These are phyloP conservation scores for Antheraea yamamai DNA, from an alignment of 2,888 invertebrate species.

Conservation along the genomic window DNA sequence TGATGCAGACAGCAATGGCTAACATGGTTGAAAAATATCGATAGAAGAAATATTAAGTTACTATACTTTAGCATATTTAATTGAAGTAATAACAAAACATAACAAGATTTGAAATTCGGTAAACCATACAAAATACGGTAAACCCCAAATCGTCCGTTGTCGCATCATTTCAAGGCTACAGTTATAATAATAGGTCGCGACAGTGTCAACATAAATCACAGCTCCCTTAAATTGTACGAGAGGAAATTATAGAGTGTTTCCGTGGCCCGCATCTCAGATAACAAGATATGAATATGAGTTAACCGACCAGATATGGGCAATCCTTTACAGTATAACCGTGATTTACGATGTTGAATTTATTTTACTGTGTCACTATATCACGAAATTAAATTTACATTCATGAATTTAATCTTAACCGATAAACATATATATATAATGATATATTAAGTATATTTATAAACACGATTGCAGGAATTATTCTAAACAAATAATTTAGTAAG, in stretches of 20 bases:
- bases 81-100: background rate
- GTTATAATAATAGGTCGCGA: constrained; percentile 45
- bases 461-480: background rate
- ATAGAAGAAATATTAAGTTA: background rate
- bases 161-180: constrained; percentile 9
- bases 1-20: background rate
- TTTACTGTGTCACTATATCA: constrained; percentile 22
- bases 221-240: constrained; percentile 54
- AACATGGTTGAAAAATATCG: background rate
- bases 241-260: constrained; percentile 69
- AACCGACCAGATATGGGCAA: constrained; percentile 41
- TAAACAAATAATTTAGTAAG: background rate
- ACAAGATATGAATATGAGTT: constrained; percentile 50
- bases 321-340: constrained; percentile 27
- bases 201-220: constrained; percentile 66
- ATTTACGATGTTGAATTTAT: constrained; percentile 29
- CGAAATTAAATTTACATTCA: background rate
- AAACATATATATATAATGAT: background rate
- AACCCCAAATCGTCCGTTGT: constrained; percentile 13
- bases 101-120: background rate
- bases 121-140: background rate
- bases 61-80: background rate
- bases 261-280: constrained; percentile 71
- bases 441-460: background rate
- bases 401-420: background rate